Conservation (phyloP, 2,113 vertebrate species). For the Paracanthobrama guichenoti region DNA sequence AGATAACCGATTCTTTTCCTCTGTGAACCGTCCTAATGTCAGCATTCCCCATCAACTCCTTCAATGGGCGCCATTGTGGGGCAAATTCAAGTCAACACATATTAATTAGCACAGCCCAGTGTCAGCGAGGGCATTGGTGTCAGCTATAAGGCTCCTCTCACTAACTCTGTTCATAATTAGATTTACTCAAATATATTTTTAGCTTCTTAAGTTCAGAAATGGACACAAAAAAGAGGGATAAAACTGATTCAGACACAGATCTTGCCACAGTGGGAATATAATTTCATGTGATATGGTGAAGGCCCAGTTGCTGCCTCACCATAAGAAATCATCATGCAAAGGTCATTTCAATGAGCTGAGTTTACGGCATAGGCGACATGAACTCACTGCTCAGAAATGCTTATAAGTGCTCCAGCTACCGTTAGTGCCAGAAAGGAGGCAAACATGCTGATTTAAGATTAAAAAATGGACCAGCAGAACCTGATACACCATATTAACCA, state of each 20-base stretch:
- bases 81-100: conserved; percentile 69
- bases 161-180: conserved; percentile 57
- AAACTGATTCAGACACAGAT: conserved; percentile 41
- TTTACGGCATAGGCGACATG: not conserved
- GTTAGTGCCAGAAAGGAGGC: not conserved
- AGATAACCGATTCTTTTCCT: conserved; percentile 54
- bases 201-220: conserved; percentile 45
- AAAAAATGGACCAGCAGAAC: not conserved
- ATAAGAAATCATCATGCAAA: not conserved
- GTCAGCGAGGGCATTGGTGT: conserved; percentile 50
- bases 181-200: conserved; percentile 67
- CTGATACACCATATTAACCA: not conserved
- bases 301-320: not conserved
- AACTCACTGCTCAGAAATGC: not conserved
- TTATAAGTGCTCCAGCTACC: not conserved
- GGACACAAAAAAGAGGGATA: not conserved
- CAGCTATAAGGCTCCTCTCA: conserved; percentile 52
- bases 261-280: not conserved
- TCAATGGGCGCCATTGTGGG: conserved; percentile 60
- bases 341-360: not conserved
- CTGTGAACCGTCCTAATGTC: conserved; percentile 51
- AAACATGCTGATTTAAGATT: not conserved
- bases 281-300: not conserved
- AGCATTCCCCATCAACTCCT: conserved; percentile 51
- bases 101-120: conserved; percentile 63